Percentiles rank a stretch among this genome's conserved stretches.
Conservation (phyloP, 1,140 invertebrate genomes). For the Drosophila athabasca region DNA sequence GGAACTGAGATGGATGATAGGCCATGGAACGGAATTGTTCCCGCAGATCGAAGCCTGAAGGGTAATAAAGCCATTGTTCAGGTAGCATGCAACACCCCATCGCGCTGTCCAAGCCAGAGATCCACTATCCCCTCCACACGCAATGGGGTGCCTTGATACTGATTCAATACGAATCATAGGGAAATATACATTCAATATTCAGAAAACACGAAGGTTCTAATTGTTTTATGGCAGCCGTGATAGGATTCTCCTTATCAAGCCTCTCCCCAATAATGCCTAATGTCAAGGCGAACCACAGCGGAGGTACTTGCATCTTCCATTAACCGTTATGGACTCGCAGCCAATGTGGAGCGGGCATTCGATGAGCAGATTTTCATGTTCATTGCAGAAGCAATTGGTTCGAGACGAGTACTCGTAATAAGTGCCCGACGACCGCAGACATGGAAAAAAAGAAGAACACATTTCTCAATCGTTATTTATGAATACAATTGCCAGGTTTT, state of each 20-base stretch:
- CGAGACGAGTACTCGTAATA: constrained; percentile 43
- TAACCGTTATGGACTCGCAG: constrained; percentile 52
- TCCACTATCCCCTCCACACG: constrained; percentile 9
- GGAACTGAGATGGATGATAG: constrained; percentile 29
- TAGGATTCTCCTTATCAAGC: no score
- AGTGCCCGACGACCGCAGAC: constrained; percentile 60
- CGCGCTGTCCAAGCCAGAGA: constrained; percentile 12
- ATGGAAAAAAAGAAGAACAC: constrained; percentile 35
- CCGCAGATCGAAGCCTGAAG: constrained; percentile 3
- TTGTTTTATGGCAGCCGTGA: no score
- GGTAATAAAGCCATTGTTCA: constrained; percentile 37
- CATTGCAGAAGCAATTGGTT: constrained; percentile 71
- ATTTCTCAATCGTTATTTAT: constrained; percentile 80
- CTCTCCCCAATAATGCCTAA: no score
- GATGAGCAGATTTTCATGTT: constrained; percentile 64
- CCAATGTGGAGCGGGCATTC: constrained; percentile 37
- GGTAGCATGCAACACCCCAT: constrained; percentile 41
- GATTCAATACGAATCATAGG: constrained; percentile 4
- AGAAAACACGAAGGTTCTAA: no score
- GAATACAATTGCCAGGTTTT: constrained; percentile 73
- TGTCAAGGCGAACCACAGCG: background rate
- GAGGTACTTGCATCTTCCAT: constrained; percentile 21
- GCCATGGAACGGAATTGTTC: constrained; percentile 1
- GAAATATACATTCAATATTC: no score
- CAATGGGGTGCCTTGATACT: constrained; percentile 30